Percentiles rank a stretch among this genome's conserved stretches.
Conservation (phyloP, 1,140 invertebrate genomes). For the Teleopsis dalmanni region DNA sequence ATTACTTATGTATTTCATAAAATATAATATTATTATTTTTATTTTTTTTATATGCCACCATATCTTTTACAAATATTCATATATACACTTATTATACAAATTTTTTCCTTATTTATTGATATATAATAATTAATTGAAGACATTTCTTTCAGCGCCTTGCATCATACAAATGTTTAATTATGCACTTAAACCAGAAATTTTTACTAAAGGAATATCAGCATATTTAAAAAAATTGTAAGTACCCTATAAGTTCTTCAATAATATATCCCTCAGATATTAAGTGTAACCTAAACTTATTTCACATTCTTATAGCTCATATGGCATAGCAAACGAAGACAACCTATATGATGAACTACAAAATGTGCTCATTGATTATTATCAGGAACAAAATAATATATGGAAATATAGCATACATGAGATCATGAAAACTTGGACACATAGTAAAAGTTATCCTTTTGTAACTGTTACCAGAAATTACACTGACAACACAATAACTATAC, state of each 20-base stretch:
- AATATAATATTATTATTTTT: no score
- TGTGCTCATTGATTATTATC: slow-evolving; percentile 33
- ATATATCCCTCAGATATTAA: neutral
- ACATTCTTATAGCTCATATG: slow-evolving; percentile 27
- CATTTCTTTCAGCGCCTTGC: no score
- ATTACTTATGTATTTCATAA: no score
- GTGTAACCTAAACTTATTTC: slow-evolving; percentile 28
- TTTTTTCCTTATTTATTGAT: no score
- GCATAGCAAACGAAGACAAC: slow-evolving; percentile 30
- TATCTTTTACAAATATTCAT: no score
- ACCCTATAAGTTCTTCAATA: neutral
- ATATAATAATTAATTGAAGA: no score
- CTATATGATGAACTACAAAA: slow-evolving; percentile 45
- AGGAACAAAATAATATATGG: slow-evolving; percentile 14
- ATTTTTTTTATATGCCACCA: no score
- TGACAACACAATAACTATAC: slow-evolving; percentile 36
- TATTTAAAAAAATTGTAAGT: slow-evolving; percentile 44
- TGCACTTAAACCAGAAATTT: slow-evolving; percentile 38
- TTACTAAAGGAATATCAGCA: slow-evolving; percentile 31
- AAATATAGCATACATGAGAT: slow-evolving; percentile 27
- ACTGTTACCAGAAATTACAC: slow-evolving; percentile 46
- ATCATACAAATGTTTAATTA: slow-evolving; percentile 48
- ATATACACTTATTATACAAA: no score
- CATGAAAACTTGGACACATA: slow-evolving; percentile 50
- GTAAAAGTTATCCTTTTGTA: slow-evolving; percentile 48